Conservation (phyloP, 2,888 invertebrate species). For the Agrochola lota region DNA sequence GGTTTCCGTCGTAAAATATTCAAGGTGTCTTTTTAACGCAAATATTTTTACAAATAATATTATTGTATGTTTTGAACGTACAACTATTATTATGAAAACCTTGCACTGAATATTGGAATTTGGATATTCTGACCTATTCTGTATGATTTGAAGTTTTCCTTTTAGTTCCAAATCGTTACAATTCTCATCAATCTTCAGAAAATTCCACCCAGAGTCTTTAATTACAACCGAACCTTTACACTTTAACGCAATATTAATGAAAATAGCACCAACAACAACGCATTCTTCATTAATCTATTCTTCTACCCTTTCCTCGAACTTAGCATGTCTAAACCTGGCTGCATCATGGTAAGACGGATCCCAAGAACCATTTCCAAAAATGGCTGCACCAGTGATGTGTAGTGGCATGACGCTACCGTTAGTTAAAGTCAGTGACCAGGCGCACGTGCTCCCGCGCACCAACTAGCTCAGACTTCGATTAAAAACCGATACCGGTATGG, state of each 20-base stretch:
- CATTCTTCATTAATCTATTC: neutral
- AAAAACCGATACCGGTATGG: constrained; percentile 60
- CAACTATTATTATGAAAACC: neutral
- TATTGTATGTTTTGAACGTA: neutral
- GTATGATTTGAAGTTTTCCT: neutral
- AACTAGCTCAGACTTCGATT: constrained; percentile 63
- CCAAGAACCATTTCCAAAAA: constrained; percentile 64
- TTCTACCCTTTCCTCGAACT: neutral
- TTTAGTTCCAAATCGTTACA: neutral
- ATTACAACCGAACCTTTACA: neutral
- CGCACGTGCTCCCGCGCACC: constrained; percentile 73
- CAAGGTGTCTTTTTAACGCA: too few relatives aligned
- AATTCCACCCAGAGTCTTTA: neutral
- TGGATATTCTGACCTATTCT: neutral
- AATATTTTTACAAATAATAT: too few relatives aligned
- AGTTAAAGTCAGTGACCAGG: constrained; percentile 81
- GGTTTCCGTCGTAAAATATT: neutral
- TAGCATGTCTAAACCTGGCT: neutral
- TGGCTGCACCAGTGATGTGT: constrained; percentile 60
- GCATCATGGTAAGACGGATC: constrained; percentile 31
- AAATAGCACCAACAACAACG: neutral
- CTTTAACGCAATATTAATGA: too few relatives aligned
- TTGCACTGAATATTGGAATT: neutral
- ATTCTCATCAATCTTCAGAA: neutral
- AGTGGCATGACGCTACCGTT: constrained; percentile 80